Percentiles rank a stretch among this genome's conserved stretches.
phyloP scores from a whole-genome alignment of 1,140 invertebrate genomes.

The Cataglyphis hispanica region DNA sequence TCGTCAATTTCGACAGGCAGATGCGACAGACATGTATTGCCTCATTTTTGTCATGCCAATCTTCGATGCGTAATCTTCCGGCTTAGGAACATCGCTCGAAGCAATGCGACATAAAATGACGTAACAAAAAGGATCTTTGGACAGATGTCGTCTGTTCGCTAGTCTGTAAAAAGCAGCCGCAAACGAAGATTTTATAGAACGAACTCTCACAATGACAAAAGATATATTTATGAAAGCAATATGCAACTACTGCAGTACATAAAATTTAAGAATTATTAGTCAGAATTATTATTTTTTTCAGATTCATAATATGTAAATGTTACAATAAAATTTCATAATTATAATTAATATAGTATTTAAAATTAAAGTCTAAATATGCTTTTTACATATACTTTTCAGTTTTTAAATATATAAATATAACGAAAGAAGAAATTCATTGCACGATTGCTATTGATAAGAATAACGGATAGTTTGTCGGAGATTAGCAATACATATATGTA shows the following conservation, averaged over 20 bases:
- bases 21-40: slow-evolving; percentile 37
- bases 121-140: not conserved
- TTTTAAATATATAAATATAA: not conserved
- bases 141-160: slow-evolving; percentile 57
- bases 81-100: slow-evolving; percentile 39
- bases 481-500: not conserved
- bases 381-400: not conserved
- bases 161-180: slow-evolving; percentile 22
- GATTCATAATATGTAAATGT: not conserved
- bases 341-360: not conserved
- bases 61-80: not conserved
- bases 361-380: not conserved
- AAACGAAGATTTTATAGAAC: slow-evolving; percentile 7
- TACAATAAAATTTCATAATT: not conserved
- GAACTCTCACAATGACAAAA: slow-evolving; percentile 1
- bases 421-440: slow-evolving; percentile 6
- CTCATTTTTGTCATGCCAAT: slow-evolving; percentile 59
- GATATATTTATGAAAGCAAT: not conserved
- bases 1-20: slow-evolving; percentile 36
- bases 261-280: not conserved
- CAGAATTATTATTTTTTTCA: not conserved
- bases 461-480: slow-evolving; percentile 13
- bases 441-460: slow-evolving; percentile 12
- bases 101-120: slow-evolving; percentile 52
- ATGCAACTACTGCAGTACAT: slow-evolving; percentile 6